Base-by-base conservation (phyloP, 1,140 invertebrate genomes). In the Gonioctena quinquepunctata region DNA sequence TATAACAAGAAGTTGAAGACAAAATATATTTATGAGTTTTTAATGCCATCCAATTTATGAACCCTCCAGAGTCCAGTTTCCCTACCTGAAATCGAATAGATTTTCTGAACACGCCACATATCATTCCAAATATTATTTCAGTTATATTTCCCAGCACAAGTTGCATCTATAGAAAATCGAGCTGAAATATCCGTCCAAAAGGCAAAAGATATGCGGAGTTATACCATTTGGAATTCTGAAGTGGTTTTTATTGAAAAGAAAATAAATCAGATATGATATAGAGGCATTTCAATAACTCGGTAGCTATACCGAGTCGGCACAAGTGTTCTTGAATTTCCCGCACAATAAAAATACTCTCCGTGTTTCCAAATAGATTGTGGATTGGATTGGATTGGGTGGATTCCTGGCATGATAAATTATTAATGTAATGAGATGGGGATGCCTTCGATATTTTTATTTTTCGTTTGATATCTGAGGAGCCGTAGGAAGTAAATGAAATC, bases 181-280 rank as follows among this genome's bases (percentile, higher is more conserved):
- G 63, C 48, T 23, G 54, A 54, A 61, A 61, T 61, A 61, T 61
- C 25, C 59, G 8, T 28, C 23, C 25, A 28, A 33, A 66, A 66
- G 23, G 63, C 48, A 16, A 27, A 66, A 66, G 63, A 66, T 66
- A 66, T 66, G 63, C 63, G 50, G 26, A 66, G 63, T 66, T 66
- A 66, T 66, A 54, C 63, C 63, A 66, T 66, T 66, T 66, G 63
- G 49, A 66, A 66, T 66, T 66, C 63, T 66, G 63, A 54, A 66
- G 63, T 66, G 63, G 48, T 66, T 66, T 66, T 66, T 66, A 66
- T 66, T 66, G 63, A 66, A 66, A 66, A 66, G 63, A 66, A 66
- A 66, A 66, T 66, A 66, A 66, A 66, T 66, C 63, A 66, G 63
- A 66, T 66, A 66, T 54, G 63, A 54, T 66, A 66, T 66, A 66